These are phyloP conservation scores for Octopus bimaculoides DNA, from an alignment of 1,140 invertebrate genomes.

Conservation along the genomic window DNA sequence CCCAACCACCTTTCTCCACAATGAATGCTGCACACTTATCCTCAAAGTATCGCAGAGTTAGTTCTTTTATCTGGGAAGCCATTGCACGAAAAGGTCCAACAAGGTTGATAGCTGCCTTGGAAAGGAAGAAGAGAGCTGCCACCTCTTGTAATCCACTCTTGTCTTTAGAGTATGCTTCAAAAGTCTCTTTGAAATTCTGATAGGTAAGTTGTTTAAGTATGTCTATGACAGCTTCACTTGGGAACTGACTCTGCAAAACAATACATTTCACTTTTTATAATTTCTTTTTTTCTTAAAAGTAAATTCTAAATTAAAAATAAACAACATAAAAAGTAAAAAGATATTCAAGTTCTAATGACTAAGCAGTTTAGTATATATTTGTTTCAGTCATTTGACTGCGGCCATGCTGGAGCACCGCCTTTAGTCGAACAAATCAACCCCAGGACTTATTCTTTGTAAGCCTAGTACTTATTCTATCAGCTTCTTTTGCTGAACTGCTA, in stretches of 20 bases:
- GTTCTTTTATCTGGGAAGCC: background rate
- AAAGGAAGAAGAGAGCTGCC: background rate
- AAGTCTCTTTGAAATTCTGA: background rate
- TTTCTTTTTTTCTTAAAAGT: no score
- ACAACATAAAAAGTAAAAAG: no score
- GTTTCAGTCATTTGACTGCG: no score
- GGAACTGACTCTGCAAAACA: background rate
- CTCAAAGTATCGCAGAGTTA: slow-evolving; percentile 10
- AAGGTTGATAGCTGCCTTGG: background rate
- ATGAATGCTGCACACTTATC: slow-evolving; percentile 4
- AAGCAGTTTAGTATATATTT: no score
- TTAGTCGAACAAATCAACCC: no score
- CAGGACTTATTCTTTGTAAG: no score
- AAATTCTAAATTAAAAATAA: no score
- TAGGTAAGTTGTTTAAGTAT: slow-evolving; percentile 1
- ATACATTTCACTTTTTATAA: background rate
- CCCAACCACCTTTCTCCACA: slow-evolving; percentile 11
- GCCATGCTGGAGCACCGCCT: no score
- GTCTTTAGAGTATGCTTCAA: background rate
- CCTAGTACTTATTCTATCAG: no score
- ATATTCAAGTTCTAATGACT: no score
- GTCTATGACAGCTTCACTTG: background rate
- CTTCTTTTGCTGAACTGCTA: no score
- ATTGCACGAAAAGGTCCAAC: background rate
- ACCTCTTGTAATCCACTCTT: background rate